Conservation (phyloP, 2,888 invertebrate genomes). For the Thumatha senex region DNA sequence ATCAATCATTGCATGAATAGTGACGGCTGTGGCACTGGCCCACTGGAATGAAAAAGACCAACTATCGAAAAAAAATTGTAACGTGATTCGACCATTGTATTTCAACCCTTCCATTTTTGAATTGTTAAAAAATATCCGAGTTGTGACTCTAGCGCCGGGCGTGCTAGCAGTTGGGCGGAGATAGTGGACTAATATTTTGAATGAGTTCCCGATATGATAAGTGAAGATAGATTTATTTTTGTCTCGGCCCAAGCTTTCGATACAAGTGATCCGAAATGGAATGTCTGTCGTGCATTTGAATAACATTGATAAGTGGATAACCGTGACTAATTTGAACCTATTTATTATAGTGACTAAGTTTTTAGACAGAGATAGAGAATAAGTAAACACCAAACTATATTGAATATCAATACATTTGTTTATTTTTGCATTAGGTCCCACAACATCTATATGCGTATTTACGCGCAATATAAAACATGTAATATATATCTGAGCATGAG, state of each 20-base stretch:
- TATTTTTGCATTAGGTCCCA: no score
- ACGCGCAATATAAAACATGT: no score
- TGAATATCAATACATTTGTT: no score
- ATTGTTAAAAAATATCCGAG: conserved; percentile 37
- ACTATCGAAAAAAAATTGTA: conserved; percentile 66
- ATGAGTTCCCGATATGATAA: conserved; percentile 46
- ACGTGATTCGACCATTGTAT: conserved; percentile 76
- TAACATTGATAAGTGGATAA: conserved; percentile 16
- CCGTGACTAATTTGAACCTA: conserved; percentile 9
- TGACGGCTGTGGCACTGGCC: conserved; percentile 64
- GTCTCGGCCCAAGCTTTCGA: conserved; percentile 15
- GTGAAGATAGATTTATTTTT: conserved; percentile 39
- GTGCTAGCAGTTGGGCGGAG: conserved; percentile 61
- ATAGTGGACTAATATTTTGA: conserved; percentile 72
- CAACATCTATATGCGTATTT: no score
- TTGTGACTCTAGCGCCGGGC: conserved; percentile 59
- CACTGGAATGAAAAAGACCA: conserved; percentile 67
- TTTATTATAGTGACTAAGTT: no score
- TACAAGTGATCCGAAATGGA: conserved; percentile 21
- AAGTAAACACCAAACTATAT: no score
- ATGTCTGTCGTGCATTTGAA: conserved; percentile 11
- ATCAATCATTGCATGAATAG: conserved; percentile 77
- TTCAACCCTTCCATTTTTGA: conserved; percentile 59
- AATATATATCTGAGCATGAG: no score
- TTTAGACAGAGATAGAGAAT: no score